phyloP scores from a whole-genome alignment of 2,113 vertebrate species.

The Lampris incognitus region DNA sequence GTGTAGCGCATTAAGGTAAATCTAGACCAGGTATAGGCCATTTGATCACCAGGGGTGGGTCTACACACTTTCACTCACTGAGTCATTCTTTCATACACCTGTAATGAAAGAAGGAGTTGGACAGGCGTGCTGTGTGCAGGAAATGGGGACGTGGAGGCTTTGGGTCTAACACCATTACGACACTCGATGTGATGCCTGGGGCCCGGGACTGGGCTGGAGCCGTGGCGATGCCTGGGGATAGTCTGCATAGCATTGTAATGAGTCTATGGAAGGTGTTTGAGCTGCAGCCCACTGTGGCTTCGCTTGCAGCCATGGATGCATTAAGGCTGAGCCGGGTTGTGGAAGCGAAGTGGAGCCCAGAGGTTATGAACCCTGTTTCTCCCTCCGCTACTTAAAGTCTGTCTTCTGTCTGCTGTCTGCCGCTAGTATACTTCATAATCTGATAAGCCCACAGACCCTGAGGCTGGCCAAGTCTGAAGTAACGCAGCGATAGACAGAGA shows the following conservation, averaged over 20 bases:
- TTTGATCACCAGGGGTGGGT: conserved; percentile 34
- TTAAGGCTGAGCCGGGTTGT: conserved; percentile 46
- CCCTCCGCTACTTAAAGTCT: conserved; percentile 44
- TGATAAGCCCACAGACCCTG: conserved; percentile 41
- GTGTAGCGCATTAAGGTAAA: conserved; percentile 70
- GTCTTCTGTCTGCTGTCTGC: conserved; percentile 36
- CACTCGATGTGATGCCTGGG: conserved; percentile 41
- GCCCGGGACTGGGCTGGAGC: conserved; percentile 41
- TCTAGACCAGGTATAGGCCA: conserved; percentile 59
- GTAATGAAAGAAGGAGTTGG: conserved; percentile 58
- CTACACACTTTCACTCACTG: conserved; percentile 16
- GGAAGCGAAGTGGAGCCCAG: conserved; percentile 15
- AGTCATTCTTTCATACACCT: conserved; percentile 57
- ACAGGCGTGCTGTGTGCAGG: conserved; percentile 55
- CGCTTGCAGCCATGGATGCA: conserved; percentile 52
- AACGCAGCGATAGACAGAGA: neutral
- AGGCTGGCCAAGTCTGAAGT: conserved; percentile 8
- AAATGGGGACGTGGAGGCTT: conserved; percentile 51
- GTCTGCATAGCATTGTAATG: conserved; percentile 54
- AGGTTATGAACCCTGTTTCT: conserved; percentile 45
- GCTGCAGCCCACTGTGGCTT: conserved; percentile 21
- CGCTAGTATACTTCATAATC: conserved; percentile 43
- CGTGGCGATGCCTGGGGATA: conserved; percentile 15
- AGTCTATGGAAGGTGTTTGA: conserved; percentile 44
- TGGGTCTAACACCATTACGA: conserved; percentile 60